Base-by-base conservation (phyloP, 1,140 invertebrate genomes). In the Drosophila guanche region DNA sequence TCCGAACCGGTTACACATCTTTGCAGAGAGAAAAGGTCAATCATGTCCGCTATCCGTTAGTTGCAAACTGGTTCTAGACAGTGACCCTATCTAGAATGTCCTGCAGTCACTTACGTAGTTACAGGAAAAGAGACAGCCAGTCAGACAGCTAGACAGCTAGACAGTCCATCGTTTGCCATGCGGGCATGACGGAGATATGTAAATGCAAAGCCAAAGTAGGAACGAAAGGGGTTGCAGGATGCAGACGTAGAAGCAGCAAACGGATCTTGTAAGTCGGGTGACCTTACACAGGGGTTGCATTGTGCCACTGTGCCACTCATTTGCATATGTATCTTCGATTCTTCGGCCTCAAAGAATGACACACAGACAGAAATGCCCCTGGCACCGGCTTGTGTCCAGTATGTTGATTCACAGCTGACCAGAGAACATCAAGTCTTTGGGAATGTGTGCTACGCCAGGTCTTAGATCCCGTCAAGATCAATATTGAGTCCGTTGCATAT, bases 1-100 rank as follows among this genome's bases (percentile, higher is more conserved):
- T 91, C 90, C 66, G 33, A 69, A 69, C 66, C 85, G 76, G 90
- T 91, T 91, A 66, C 60, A 67, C 78, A 46, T 43, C 63, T 78
- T 67, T 25, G 22, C 16, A 20, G 56, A 10, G 41, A 29, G 57
- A 67, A 85, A 79, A 81, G 69, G 81, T 76, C 79, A 76, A 72
- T 29, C 16, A 45, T 47, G 20, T 42, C 47, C 47, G 55, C 65
- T 69, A 67, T 80, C 72, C 75, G 67, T 69, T 51, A 37, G 58
- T 27, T 16, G 5, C 20, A 73, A 89, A 89, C 84, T 89, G 84
- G 84, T 89, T 89, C 53, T 61, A 47, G 43, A 55, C 75, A 79
- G 67, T 88, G 81, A 88, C 83, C 81, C 67, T 37, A 2, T 37
- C 33, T 37, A 0, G 41, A 85, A 69, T 77, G 80, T 83, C 84